Conservation (phyloP, 2,888 invertebrate genomes). For the Diarsia brunnea region DNA sequence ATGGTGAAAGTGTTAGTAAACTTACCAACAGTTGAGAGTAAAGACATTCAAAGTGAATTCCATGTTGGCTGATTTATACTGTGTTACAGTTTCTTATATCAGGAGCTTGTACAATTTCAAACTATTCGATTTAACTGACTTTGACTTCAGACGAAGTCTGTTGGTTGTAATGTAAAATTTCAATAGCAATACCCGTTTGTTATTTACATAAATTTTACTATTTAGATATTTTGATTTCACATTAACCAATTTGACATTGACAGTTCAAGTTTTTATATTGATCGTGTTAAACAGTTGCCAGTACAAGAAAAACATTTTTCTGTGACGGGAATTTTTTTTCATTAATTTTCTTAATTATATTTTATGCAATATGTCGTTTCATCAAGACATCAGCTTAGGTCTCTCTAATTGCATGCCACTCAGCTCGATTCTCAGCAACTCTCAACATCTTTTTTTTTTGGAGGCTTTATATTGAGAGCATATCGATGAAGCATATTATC, state of each 20-base stretch:
- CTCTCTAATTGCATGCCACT: no score
- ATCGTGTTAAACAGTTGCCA: background rate
- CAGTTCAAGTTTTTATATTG: background rate
- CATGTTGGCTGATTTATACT: conserved; percentile 62
- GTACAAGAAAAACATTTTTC: background rate
- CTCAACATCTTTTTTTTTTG: no score
- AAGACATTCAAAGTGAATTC: conserved; percentile 89
- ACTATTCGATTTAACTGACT: background rate
- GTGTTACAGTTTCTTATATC: background rate
- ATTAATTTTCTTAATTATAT: no score
- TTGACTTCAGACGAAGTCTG: background rate
- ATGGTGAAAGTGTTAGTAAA: conserved; percentile 11
- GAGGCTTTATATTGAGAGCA: no score
- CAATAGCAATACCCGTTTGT: no score
- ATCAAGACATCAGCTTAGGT: no score
- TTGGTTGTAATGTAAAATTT: background rate
- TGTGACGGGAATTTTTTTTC: no score
- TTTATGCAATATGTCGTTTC: no score
- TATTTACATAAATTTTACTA: no score
- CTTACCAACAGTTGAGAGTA: conserved; percentile 92
- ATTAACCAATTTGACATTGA: background rate
- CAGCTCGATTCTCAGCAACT: no score
- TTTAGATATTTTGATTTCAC: background rate
- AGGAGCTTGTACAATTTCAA: background rate
- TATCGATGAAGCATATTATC: no score